Evolutionary conservation across 2,113 vertebrate species (phyloP).

Genomic region (Ceyx cyanopectus): DNA sequence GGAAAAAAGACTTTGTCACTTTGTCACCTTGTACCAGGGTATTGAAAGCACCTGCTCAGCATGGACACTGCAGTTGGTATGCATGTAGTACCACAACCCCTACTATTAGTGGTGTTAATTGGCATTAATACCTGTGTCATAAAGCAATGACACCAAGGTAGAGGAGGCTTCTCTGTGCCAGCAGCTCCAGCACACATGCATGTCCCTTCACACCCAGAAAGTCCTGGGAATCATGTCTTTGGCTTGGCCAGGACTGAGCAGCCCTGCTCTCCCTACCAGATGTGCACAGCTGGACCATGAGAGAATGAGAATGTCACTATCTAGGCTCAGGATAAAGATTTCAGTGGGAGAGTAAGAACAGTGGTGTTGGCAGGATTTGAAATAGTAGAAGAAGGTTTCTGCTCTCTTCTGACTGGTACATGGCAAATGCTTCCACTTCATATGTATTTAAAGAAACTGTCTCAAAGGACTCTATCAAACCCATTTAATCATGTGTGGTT

Average conservation of each 20-base stretch:
- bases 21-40: not conserved
- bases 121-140: not conserved
- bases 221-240: not conserved
- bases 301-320: not conserved
- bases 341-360: not conserved
- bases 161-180: not conserved
- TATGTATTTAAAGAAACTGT: not conserved
- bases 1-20: not conserved
- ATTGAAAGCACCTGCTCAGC: not conserved
- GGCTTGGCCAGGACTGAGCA: not conserved
- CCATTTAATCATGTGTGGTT: not conserved
- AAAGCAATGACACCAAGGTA: not conserved
- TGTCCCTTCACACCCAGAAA: accelerated
- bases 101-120: not conserved
- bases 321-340: not conserved
- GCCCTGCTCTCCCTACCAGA: not conserved
- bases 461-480: not conserved
- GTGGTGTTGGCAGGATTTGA: not conserved
- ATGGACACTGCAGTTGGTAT: not conserved
- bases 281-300: accelerated
- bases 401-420: not conserved
- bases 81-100: not conserved
- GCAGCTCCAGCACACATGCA: accelerated
- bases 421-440: not conserved
- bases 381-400: not conserved